Evolutionary conservation across 2,888 invertebrate genomes (phyloP), one percentile per base, ranked within the genome.

Genomic region (Amphipyra tragopoginis): DNA sequence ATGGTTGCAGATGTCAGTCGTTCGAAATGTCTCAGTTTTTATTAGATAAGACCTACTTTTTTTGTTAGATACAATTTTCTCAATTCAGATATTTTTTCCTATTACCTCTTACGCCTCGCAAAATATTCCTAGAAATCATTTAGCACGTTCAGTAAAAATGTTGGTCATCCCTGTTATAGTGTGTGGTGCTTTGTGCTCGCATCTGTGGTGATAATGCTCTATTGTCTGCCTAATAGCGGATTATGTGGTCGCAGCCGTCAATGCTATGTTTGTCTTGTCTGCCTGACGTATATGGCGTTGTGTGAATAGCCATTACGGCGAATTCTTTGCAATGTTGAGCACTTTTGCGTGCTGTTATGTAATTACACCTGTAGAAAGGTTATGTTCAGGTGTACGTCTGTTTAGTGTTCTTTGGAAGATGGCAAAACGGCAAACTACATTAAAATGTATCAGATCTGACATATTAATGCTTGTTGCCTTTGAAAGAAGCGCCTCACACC

Each of bases 171-270:
- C 67, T 26, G 38, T 42, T 50, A 15, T 29, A 53, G 59, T 26
- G 5, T 10, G 44, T 13, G 51, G 44, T 65, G 33, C 26, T 71
- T 63, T 54, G 5, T 38, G 38, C 21, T 49, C 9, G 44, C 57
- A 29, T 73, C n/a, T 29, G 44, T 40, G 55, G 67, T 15, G 26
- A 21, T 72, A 72, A 74, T 72, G 65, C 34, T 11, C 74, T 7
- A 72, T 72, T 72, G 72, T 72, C 40, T 49, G 53, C 2, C 14
- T 29, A 36, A 51, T 48, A 45, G 58, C 44, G n/a, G 58, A 65
- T 70, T 54, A 61, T 72, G 58, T 56, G 60, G 68, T 48, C 45
- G 38, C 40, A 29, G 21, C 29, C 44, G 6, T 60, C 43, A 54
- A 39, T 50, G 48, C n/a, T 48, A 45, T 56, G 51, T 52, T 51